Percentiles rank a stretch among this genome's conserved stretches.
Conservation (phyloP, 2,113 vertebrate species). For the Serinus canaria region DNA sequence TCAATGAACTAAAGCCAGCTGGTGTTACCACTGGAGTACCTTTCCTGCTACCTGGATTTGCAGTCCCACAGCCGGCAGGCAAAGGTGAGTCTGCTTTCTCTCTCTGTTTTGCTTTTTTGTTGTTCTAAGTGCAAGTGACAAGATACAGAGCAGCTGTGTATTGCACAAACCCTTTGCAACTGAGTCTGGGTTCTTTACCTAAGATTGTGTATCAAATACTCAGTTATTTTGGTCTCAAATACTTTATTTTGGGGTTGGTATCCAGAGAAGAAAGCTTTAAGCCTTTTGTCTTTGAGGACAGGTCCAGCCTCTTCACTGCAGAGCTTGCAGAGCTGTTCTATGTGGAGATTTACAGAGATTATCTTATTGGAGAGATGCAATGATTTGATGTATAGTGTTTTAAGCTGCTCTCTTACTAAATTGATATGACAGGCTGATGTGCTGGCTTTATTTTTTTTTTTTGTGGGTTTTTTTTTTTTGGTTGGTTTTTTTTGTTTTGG, state of each 20-base stretch:
- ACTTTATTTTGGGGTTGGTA: not conserved
- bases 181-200: not conserved
- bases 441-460: not conserved
- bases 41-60: slow-evolving; percentile 93
- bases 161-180: not conserved
- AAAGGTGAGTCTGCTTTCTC: slow-evolving; percentile 80
- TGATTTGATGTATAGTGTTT: not conserved
- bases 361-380: not conserved
- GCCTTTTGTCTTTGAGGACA: not conserved
- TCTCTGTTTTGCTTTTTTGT: not conserved
- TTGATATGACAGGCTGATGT: not conserved
- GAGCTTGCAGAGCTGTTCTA: not conserved
- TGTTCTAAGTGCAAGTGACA: not conserved
- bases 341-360: not conserved
- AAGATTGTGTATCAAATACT: not conserved
- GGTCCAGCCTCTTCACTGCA: not conserved
- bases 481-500: not conserved
- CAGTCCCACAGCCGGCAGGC: slow-evolving; percentile 91
- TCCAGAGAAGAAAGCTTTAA: not conserved
- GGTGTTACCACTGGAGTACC: slow-evolving; percentile 93
- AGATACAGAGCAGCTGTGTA: not conserved
- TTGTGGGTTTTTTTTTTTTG: too few relatives aligned
- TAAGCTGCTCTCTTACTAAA: not conserved
- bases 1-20: slow-evolving; percentile 91
- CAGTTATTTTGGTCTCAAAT: not conserved